Conservation (phyloP, 2,888 invertebrate genomes). For the Desoria tigrina region DNA sequence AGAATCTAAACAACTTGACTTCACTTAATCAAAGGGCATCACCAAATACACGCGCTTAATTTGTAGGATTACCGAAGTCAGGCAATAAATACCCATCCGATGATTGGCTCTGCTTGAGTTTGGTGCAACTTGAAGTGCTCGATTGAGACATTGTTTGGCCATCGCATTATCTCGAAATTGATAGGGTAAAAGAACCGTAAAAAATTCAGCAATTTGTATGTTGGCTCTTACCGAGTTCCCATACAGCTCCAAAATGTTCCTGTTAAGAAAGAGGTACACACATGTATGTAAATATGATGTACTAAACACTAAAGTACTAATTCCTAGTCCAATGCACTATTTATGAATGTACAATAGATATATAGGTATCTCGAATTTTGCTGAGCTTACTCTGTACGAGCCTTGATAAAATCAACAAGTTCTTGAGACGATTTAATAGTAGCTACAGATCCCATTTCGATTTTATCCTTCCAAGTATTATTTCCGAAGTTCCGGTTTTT, state of each 20-base stretch:
- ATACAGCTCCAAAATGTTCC: conserved; percentile 23
- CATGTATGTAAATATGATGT: not conserved
- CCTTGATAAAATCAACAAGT: conserved; percentile 24
- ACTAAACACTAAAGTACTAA: no score
- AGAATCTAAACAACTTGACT: no score
- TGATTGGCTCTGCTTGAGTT: conserved; percentile 45
- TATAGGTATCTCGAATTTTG: no score
- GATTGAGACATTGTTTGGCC: conserved; percentile 25
- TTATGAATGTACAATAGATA: not conserved
- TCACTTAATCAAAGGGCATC: no score
- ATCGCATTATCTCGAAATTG: conserved; percentile 23
- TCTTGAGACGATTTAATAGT: not conserved
- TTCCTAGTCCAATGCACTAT: not conserved
- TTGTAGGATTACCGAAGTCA: not conserved
- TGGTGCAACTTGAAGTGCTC: conserved; percentile 24
- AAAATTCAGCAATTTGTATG: conserved; percentile 27
- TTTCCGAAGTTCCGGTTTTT: not conserved
- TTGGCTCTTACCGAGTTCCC: conserved; percentile 22
- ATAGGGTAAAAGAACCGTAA: conserved; percentile 26
- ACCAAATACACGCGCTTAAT: no score
- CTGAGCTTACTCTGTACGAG: not conserved
- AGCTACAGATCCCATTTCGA: not conserved
- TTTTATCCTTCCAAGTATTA: not conserved
- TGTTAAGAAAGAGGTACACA: conserved; percentile 5
- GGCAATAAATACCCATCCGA: conserved; percentile 26